Percentiles rank a stretch among this genome's conserved stretches.
Evolutionary conservation across 2,888 invertebrate species (phyloP).

Genomic region (Agapostemon virescens): DNA sequence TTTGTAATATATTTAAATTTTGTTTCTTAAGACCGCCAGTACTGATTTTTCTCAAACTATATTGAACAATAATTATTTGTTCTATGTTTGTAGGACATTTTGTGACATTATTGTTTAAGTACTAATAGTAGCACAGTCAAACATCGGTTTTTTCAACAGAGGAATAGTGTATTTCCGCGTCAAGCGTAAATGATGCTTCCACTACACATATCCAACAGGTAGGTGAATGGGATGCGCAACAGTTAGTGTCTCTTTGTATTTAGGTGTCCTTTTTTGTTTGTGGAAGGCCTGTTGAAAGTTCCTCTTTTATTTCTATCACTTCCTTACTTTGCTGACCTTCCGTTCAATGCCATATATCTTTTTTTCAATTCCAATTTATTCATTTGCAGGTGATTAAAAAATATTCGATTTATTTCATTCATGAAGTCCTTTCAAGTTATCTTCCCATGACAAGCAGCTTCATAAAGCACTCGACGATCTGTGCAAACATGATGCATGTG

Average conservation of each 20-base stretch:
- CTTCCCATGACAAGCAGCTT: neutral
- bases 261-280: neutral
- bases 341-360: neutral
- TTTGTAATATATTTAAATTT: neutral
- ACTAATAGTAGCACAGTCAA: neutral
- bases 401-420: no score
- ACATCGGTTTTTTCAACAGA: neutral
- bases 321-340: neutral
- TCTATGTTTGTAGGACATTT: neutral
- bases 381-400: neutral
- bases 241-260: constrained; percentile 17
- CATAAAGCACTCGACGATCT: no score
- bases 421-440: no score
- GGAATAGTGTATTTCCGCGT: neutral
- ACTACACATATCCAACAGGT: constrained; percentile 16
- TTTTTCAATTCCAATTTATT: neutral
- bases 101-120: neutral
- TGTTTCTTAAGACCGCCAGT: neutral
- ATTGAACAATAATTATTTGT: neutral
- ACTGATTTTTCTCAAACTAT: neutral
- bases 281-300: neutral
- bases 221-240: constrained; percentile 15
- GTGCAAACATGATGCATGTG: no score
- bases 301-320: neutral
- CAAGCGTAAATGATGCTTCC: constrained; percentile 2